Percentiles rank a stretch among this genome's conserved stretches.
Conservation (phyloP, 1,140 invertebrate genomes). For the Paraescarpia echinospica region DNA sequence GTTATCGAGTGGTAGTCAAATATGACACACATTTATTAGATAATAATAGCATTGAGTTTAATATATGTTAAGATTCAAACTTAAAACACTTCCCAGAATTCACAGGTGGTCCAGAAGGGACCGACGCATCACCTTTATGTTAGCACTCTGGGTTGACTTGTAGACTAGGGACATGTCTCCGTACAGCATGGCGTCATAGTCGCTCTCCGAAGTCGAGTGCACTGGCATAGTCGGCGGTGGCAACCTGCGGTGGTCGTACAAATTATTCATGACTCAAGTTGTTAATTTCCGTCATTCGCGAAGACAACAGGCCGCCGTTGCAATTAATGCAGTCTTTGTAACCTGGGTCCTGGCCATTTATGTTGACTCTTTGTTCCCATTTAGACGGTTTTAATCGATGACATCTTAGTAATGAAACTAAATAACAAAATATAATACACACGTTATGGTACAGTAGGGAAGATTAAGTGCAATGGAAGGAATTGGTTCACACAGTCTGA, state of each 20-base stretch:
- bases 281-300: neutral
- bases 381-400: neutral
- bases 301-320: neutral
- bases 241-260: neutral
- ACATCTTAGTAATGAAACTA: neutral
- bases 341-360: neutral
- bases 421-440: neutral
- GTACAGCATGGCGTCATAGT: neutral
- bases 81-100: no score
- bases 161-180: neutral
- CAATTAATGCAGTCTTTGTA: neutral
- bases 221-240: neutral
- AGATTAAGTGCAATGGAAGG: no score
- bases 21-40: no score
- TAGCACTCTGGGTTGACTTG: neutral
- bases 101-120: no score
- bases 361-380: neutral
- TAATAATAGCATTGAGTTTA: no score
- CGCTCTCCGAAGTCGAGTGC: neutral
- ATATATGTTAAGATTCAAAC: no score
- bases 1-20: no score
- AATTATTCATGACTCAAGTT: neutral
- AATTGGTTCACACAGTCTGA: neutral
- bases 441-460: neutral
- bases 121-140: neutral